Evolutionary conservation across 2,113 vertebrate genomes (phyloP).

Genomic region (Picathartes gymnocephalus): DNA sequence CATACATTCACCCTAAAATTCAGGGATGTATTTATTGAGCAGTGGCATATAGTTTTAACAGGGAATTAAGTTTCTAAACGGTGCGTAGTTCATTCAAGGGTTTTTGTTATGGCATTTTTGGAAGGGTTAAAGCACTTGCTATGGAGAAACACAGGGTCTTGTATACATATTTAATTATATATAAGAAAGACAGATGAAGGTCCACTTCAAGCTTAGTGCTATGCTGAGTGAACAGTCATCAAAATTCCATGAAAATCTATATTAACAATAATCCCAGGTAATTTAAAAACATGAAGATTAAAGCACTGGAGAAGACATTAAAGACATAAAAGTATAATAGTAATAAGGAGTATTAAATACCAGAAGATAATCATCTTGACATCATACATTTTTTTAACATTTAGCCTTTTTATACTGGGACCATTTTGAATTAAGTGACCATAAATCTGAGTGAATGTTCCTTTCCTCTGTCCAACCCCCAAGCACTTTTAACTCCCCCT

Average conservation of each 20-base stretch:
- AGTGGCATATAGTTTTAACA: background rate
- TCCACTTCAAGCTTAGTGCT: background rate
- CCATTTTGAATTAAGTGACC: background rate
- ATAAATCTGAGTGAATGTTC: background rate
- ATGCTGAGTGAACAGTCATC: background rate
- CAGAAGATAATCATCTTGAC: background rate
- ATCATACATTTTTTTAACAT: background rate
- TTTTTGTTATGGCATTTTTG: background rate
- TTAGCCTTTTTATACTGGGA: background rate
- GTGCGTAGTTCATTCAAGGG: background rate
- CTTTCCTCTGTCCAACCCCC: background rate
- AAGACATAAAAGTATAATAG: background rate
- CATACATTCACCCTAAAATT: background rate
- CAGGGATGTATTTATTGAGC: background rate
- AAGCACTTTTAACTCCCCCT: background rate
- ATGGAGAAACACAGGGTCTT: background rate
- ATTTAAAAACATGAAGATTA: background rate
- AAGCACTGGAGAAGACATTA: background rate
- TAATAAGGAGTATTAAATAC: background rate
- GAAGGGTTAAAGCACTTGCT: background rate
- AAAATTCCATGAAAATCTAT: background rate
- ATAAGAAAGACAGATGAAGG: background rate
- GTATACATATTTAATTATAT: background rate
- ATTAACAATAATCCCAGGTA: background rate
- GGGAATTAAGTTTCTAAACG: background rate